Evolutionary conservation across 2,113 vertebrate species (phyloP).

Genomic region (Chloropsis cyanopogon): DNA sequence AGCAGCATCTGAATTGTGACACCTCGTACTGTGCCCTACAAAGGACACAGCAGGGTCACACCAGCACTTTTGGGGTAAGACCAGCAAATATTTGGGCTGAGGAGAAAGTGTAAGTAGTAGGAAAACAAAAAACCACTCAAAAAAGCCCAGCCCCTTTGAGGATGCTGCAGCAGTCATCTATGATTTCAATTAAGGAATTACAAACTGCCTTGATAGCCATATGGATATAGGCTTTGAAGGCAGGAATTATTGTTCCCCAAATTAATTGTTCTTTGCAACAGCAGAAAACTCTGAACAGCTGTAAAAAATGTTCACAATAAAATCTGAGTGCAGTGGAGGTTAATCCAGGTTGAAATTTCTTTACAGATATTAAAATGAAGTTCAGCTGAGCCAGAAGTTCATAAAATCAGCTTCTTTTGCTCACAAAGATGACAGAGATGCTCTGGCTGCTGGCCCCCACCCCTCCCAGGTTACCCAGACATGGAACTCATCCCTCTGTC

Average conservation of each 20-base stretch:
- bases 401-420: not conserved
- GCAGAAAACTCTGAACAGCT: conserved; percentile 27
- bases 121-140: not conserved
- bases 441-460: not conserved
- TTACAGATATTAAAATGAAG: not conserved
- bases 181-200: conserved; percentile 3
- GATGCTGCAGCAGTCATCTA: not conserved
- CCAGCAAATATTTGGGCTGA: not conserved
- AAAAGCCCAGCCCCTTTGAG: not conserved
- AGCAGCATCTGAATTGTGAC: not conserved
- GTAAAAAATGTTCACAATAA: not conserved
- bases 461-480: not conserved
- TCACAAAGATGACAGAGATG: accelerated
- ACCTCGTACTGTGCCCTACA: not conserved
- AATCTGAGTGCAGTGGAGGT: not conserved
- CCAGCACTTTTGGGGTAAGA: not conserved
- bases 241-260: conserved; percentile 6
- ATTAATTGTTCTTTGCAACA: conserved; percentile 10
- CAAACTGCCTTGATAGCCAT: not conserved
- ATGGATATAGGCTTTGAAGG: not conserved
- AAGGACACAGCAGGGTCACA: not conserved
- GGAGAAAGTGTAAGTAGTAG: not conserved
- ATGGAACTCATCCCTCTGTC: accelerated
- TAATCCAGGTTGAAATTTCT: not conserved
- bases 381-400: not conserved